phyloP scores from a whole-genome alignment of 2,113 vertebrate species.

The Trachemys scripta region DNA sequence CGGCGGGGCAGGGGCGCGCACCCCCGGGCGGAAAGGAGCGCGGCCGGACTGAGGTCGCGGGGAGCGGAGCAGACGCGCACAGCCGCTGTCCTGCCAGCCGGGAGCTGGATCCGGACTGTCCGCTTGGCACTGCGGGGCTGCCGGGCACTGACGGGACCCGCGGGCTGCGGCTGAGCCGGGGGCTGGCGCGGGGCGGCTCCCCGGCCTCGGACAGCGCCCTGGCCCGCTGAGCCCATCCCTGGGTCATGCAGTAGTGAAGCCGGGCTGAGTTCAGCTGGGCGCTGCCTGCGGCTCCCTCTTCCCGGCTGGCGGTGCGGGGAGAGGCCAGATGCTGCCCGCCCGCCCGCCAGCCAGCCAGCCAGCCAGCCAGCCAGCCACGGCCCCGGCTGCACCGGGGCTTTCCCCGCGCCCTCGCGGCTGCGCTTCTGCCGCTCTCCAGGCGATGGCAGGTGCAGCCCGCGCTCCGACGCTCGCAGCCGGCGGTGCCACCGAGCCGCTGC shows the following conservation, averaged over 20 bases:
- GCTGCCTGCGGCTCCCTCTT: not conserved
- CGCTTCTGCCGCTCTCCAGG: not conserved
- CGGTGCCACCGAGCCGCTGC: not conserved
- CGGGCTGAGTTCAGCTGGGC: no score
- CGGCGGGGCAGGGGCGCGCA: not conserved
- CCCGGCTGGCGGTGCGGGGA: no score
- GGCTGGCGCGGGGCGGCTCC: no score
- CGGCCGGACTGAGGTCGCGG: not conserved
- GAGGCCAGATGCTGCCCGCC: no score
- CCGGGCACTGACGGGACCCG: no score
- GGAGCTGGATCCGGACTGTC: no score
- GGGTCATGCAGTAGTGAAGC: no score
- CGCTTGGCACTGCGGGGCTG: accelerated
- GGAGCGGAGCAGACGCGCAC: accelerated
- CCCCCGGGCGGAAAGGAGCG: not conserved
- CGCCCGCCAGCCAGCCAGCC: no score
- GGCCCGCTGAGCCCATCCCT: no score
- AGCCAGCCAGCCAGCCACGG: no score
- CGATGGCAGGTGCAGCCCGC: not conserved
- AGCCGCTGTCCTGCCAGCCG: accelerated
- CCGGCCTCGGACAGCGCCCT: no score
- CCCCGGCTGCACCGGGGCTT: accelerated
- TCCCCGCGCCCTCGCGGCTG: accelerated
- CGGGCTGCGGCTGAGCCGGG: no score
- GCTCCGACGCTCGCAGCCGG: not conserved